Evolutionary conservation across 2,113 vertebrate species (phyloP).

Genomic region (Oryzias celebensis): DNA sequence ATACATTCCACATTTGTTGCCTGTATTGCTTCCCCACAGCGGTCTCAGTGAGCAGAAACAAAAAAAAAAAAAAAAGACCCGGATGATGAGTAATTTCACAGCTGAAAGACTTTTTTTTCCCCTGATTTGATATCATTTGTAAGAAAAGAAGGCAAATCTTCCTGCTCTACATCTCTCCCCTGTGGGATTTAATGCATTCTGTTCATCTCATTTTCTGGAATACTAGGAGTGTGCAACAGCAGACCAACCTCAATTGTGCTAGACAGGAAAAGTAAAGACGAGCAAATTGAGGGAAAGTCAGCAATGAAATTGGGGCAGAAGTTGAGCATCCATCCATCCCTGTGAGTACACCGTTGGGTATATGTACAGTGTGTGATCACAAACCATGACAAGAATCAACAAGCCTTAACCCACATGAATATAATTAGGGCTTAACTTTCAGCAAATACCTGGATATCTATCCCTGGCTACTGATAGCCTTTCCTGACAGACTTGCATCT

Average conservation of each 20-base stretch:
- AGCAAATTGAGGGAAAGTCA: conserved; percentile 49
- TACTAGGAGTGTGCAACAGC: conserved; percentile 56
- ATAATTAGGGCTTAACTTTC: conserved; percentile 49
- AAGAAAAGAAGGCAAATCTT: conserved; percentile 52
- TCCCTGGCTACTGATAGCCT: conserved; percentile 21
- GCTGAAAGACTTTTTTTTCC: conserved; percentile 72
- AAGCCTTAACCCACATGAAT: conserved; percentile 36
- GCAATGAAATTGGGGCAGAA: conserved; percentile 73
- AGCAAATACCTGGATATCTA: conserved; percentile 57
- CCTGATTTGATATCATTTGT: conserved; percentile 77
- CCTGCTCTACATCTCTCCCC: conserved; percentile 50
- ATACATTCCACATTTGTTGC: conserved; percentile 38
- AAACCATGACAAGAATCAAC: conserved; percentile 18
- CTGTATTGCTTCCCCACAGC: conserved; percentile 39
- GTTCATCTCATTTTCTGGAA: conserved; percentile 67
- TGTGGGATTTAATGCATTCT: conserved; percentile 64
- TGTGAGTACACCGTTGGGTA: conserved; percentile 27
- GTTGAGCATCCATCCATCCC: conserved; percentile 39
- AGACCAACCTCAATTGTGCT: conserved; percentile 52
- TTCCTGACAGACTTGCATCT: conserved; percentile 18
- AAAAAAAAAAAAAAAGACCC: conserved; percentile 65
- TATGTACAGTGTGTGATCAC: conserved; percentile 23
- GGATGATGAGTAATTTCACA: conserved; percentile 85
- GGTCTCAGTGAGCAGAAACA: conserved; percentile 70
- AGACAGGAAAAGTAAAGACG: conserved; percentile 63